These are phyloP conservation scores for Hyles euphorbiae DNA, from an alignment of 1,140 invertebrate species.

Conservation along the genomic window DNA sequence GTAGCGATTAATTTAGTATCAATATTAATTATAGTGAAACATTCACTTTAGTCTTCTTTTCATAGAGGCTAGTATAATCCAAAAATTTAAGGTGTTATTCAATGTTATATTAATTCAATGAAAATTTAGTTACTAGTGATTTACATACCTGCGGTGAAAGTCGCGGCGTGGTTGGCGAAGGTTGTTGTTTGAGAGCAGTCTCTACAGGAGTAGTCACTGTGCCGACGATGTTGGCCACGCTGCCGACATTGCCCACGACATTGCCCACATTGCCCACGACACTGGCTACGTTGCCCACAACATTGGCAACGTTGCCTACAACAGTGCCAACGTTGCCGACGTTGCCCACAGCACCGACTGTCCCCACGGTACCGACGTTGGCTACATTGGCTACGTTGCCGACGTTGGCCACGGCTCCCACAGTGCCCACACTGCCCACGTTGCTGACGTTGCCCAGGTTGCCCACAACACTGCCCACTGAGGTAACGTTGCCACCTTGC, in stretches of 20 bases:
- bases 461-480: slow-evolving; percentile 17
- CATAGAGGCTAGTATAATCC: too few species aligned
- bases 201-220: slow-evolving; percentile 34
- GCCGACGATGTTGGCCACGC: slow-evolving; percentile 33
- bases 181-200: slow-evolving; percentile 49
- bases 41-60: too few species aligned
- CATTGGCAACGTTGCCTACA: slow-evolving; percentile 24
- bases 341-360: slow-evolving; percentile 29
- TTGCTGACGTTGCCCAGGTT: slow-evolving; percentile 15
- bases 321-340: slow-evolving; percentile 30
- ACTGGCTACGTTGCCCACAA: slow-evolving; percentile 31
- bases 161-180: slow-evolving; percentile 52
- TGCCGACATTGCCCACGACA: slow-evolving; percentile 26
- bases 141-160: slow-evolving; percentile 48
- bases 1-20: too few species aligned
- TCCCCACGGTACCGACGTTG: slow-evolving; percentile 28
- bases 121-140: neutral
- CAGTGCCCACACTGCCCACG: slow-evolving; percentile 4
- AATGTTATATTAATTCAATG: too few species aligned
- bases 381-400: slow-evolving; percentile 2
- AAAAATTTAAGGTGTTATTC: too few species aligned
- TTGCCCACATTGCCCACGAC: slow-evolving; percentile 32
- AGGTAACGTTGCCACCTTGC: slow-evolving; percentile 37
- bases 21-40: too few species aligned
- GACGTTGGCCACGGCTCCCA: slow-evolving; percentile 18